Evolutionary conservation across 2,113 vertebrate genomes (phyloP).

Genomic region (Rhinoptilus africanus): DNA sequence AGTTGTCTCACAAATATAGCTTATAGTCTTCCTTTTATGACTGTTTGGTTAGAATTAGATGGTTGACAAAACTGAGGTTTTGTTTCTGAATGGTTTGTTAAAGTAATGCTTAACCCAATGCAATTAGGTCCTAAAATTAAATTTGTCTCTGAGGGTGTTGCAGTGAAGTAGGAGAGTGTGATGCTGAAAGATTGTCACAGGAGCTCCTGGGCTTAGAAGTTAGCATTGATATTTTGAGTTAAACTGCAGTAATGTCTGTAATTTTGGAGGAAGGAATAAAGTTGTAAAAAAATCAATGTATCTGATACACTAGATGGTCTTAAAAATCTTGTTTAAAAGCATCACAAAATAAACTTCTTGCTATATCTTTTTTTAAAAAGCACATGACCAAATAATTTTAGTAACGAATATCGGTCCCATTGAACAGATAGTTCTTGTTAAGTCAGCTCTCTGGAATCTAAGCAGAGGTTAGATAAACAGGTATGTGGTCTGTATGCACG

Average conservation of each 20-base stretch:
- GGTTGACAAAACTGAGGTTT: background rate
- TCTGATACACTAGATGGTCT: background rate
- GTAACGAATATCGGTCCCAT: background rate
- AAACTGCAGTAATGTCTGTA: background rate
- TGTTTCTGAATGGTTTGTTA: background rate
- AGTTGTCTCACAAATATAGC: background rate
- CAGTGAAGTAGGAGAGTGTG: background rate
- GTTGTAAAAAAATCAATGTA: background rate
- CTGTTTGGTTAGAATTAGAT: background rate
- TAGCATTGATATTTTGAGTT: background rate
- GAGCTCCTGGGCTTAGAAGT: background rate
- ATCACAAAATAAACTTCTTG: background rate
- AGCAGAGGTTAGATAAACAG: background rate
- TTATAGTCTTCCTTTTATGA: background rate
- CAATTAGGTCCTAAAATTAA: background rate
- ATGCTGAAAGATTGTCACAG: background rate
- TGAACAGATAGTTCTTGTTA: background rate
- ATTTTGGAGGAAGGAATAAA: background rate
- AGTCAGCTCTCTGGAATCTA: background rate
- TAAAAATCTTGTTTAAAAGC: background rate
- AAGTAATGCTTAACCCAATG: background rate
- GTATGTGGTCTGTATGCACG: background rate
- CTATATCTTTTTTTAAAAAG: background rate
- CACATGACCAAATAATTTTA: background rate
- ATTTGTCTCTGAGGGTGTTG: background rate